phyloP scores from a whole-genome alignment of 2,113 vertebrate species.

The Dascyllus trimaculatus region DNA sequence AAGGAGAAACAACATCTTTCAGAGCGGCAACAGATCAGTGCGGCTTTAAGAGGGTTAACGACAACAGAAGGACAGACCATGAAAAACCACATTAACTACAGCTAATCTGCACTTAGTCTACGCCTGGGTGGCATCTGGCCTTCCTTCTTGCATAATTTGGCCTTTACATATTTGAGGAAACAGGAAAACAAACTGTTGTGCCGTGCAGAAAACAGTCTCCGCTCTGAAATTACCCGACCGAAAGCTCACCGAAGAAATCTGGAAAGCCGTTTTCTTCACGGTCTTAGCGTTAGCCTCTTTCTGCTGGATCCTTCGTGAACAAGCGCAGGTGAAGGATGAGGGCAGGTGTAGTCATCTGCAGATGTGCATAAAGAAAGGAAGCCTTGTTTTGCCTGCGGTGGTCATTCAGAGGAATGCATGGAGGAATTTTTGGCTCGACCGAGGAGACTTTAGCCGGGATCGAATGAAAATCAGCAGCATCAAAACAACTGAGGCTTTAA shows the following conservation, averaged over 20 bases:
- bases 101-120: constrained; percentile 20
- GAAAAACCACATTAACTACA: constrained; percentile 22
- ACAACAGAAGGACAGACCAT: constrained; percentile 17
- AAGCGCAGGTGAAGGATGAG: background rate
- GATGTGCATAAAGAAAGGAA: constrained; percentile 8
- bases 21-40: constrained; percentile 13
- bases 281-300: background rate
- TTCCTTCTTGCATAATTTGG: background rate
- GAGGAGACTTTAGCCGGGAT: too few species aligned
- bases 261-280: background rate
- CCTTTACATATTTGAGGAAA: background rate
- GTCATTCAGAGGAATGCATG: too few species aligned
- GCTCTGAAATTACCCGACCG: background rate
- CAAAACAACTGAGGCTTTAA: too few species aligned
- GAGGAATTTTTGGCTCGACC: too few species aligned
- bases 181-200: background rate
- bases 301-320: background rate
- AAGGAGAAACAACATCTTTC: constrained; percentile 30
- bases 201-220: background rate
- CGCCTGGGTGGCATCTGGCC: constrained; percentile 28
- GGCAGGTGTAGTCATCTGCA: constrained; percentile 2
- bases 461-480: too few species aligned
- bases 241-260: constrained; percentile 5
- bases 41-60: constrained; percentile 35
- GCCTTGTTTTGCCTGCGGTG: constrained; percentile 34